Evolutionary conservation across 2,113 vertebrate species (phyloP).

Genomic region (Siniperca knerii): DNA sequence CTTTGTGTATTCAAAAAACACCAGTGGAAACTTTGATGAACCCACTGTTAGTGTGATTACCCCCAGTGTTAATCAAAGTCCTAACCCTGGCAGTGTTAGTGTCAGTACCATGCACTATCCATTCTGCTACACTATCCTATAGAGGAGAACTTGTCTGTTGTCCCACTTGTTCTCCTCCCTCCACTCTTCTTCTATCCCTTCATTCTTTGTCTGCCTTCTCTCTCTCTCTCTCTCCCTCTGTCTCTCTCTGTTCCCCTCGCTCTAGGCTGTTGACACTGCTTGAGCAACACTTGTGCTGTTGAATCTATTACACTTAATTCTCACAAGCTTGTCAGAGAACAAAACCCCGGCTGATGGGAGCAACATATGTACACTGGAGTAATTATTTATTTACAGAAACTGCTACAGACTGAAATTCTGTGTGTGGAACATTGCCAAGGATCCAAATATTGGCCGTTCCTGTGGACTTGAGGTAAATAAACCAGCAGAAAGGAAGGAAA

Average conservation of each 20-base stretch:
- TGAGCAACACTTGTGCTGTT: conserved; percentile 53
- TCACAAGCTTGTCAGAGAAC: conserved; percentile 55
- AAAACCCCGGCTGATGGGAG: conserved; percentile 56
- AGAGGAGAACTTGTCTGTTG: not conserved
- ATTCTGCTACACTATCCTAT: not conserved
- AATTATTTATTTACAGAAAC: conserved; percentile 72
- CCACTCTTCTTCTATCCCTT: not conserved
- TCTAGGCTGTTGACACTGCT: conserved; percentile 52
- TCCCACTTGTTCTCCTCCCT: conserved; percentile 2
- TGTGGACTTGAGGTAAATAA: conserved; percentile 59
- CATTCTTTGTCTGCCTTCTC: conserved; percentile 10
- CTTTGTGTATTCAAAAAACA: not conserved
- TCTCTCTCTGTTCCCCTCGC: not conserved
- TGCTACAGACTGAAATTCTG: conserved; percentile 50
- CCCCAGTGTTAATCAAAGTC: not conserved
- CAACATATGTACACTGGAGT: conserved; percentile 63
- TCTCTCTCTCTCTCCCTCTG: conserved; percentile 18
- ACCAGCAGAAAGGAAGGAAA: conserved; percentile 35
- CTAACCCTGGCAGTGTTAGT: not conserved
- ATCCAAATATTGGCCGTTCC: conserved; percentile 54
- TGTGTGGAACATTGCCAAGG: conserved; percentile 56
- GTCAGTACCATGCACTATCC: not conserved
- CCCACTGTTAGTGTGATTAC: no score
- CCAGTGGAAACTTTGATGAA: not conserved
- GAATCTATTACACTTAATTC: conserved; percentile 67